Evolutionary conservation across 2,888 invertebrate genomes (phyloP), one percentile per base, ranked within the genome.

Genomic region (Chrysolina oricalcia): DNA sequence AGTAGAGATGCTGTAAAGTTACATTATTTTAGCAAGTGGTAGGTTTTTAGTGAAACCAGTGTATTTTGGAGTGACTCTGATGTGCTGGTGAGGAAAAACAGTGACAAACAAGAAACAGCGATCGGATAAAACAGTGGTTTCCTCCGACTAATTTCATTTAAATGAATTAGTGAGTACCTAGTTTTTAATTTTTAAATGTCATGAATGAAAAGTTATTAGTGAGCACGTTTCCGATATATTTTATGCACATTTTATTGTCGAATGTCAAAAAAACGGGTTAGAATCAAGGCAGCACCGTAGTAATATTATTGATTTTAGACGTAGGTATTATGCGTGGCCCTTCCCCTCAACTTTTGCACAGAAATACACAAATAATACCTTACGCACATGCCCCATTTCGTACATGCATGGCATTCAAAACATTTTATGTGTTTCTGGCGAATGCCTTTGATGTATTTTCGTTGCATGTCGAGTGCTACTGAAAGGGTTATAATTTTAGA

Each of bases 261-360:
- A 81, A 83, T 76, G 84, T 84, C 83, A 82, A 83, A 84, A 81
- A 73, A 78, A 79, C 78, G 79, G 76, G 79, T 75, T 75, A 63
- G 70, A 76, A 77, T 76, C 78, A 85, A 85, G 82, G 82, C 84
- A 84, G 86, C 85, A 85, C 85, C 84, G 82, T 83, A 83, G 85
- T 84, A 86, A 85, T 86, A 84, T 87, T 88, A 88, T 88, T 87
- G 88, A 88, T 88, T 88, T 88, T 87, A 86, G 86, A 78, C 78
- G 77, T 80, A 78, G 77, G 77, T 80, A 78, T 78, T 78, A 78
- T 76, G 80, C 78, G 80, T 77, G 73, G 78, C 81, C 81, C 80
- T 80, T 79, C 79, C 81, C 79, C 76, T 73, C 41, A 53, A 79
- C 70, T 78, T 81, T 78, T 74, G 75, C 78, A 76, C 72, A 74